Base-by-base conservation (phyloP, 53 echinoderm and acorn worm genomes). In the Temnopleurus reevesii region DNA sequence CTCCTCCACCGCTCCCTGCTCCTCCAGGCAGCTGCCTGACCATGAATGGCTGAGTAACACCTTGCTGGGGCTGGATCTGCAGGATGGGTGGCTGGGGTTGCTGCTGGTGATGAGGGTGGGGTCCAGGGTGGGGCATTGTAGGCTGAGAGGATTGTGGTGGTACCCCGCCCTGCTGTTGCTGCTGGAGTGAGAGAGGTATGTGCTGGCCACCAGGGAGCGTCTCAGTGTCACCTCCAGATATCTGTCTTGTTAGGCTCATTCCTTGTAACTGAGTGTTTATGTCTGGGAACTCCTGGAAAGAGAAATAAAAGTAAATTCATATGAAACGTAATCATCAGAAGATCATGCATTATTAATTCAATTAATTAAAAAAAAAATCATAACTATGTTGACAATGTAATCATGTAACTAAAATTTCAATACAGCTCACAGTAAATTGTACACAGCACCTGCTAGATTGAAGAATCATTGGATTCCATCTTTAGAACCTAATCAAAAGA, bases 231-330 rank as follows among this genome's bases (percentile, higher is more conserved):
- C 91, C 93, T 4, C 91, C 95, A 0, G 93, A 91, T 27, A 91
- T 56, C 88, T 93, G 93, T 43, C 91, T 77, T n/a, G 90, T 34
- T 34, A 93, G 81, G 19, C 85, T 81, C 6, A 93, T 47, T 45
- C 90, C 86, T 60, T 95, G 95, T 88, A 93, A 58, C 59, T 95
- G 95, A 38, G 86, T 77, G 60, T 45, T 91, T 12, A 93, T 3
- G 31, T 95, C 93, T 33, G 63, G 90, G 83, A 83, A 91, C 65
- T 94, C 92, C 94, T 94, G 77, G 2, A 55, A 12, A 49, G 18
- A 64, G 38, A 86, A 89, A 31, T 19, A 66, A 76, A 53, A 23
- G 31, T 8, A 63, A 30, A 63, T 33, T n/a, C n/a, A n/a, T n/a
- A n/a, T n/a, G n/a, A n/a, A n/a, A n/a, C n/a, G n/a, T n/a, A n/a